phyloP scores from a whole-genome alignment of 2,888 invertebrate genomes.

The Acanthopleura granulata region DNA sequence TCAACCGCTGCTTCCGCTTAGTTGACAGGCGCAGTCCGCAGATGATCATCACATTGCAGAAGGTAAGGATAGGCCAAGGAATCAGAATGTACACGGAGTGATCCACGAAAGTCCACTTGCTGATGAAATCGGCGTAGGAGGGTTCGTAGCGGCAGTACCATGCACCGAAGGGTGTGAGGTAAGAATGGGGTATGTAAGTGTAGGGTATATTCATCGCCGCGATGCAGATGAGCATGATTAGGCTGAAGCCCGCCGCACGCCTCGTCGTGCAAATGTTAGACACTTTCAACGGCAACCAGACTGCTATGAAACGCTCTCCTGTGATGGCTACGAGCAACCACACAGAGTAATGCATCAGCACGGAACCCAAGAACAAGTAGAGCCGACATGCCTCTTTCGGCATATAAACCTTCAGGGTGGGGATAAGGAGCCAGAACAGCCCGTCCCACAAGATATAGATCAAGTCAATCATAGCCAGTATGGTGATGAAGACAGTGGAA shows the following conservation, averaged over 20 bases:
- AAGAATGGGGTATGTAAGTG: constrained; percentile 1
- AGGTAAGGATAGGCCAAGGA: constrained; percentile 8
- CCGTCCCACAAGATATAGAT: not conserved
- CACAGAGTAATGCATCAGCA: not conserved
- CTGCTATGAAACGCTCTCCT: constrained; percentile 4
- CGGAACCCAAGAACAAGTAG: not conserved
- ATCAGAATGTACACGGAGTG: not conserved
- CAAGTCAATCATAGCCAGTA: not conserved
- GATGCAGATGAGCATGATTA: not conserved
- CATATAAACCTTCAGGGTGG: not conserved
- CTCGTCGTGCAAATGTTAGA: not conserved
- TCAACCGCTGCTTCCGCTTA: not conserved
- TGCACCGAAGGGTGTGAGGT: not conserved
- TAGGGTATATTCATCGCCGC: not conserved
- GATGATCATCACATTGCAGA: constrained; percentile 5
- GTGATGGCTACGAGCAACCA: constrained; percentile 2
- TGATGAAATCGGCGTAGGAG: not conserved
- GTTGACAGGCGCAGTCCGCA: not conserved
- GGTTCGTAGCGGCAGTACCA: constrained; percentile 7
- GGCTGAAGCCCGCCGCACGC: not conserved
- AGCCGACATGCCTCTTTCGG: not conserved
- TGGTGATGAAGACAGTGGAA: not conserved
- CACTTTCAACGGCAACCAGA: constrained; percentile 11
- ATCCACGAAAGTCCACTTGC: constrained; percentile 11
- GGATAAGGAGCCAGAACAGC: not conserved